Conservation (phyloP, 2,888 invertebrate species). For the Euspilapteryx auroguttella region DNA sequence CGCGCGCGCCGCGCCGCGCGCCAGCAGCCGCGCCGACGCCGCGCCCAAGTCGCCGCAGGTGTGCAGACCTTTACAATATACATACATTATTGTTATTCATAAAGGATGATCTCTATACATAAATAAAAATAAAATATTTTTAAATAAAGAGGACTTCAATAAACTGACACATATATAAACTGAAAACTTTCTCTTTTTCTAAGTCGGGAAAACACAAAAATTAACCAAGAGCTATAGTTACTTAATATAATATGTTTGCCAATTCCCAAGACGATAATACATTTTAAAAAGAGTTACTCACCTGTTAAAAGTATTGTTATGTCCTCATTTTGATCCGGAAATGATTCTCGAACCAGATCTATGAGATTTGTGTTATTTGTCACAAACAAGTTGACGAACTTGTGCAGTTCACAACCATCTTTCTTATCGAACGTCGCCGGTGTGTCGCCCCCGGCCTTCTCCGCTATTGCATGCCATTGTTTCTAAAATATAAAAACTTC, state of each 20-base stretch:
- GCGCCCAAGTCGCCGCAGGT: constrained; percentile 87
- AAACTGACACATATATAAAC: too few relatives aligned
- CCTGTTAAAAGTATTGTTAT: constrained; percentile 57
- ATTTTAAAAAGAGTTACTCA: constrained; percentile 11
- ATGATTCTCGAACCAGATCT: constrained; percentile 46
- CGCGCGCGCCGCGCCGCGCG: constrained; percentile 54
- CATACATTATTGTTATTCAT: too few relatives aligned
- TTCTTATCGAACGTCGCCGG: constrained; percentile 13
- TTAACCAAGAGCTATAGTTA: too few relatives aligned
- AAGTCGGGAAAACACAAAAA: too few relatives aligned
- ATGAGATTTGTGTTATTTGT: constrained; percentile 59
- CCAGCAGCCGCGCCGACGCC: constrained; percentile 66
- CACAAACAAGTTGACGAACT: constrained; percentile 65
- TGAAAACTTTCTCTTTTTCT: too few relatives aligned
- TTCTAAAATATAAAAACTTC: constrained; percentile 32
- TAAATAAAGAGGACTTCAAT: too few relatives aligned
- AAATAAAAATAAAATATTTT: too few relatives aligned
- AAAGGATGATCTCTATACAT: too few relatives aligned
- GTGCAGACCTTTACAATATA: constrained; percentile 70
- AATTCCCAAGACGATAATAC: too few relatives aligned
- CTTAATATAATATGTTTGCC: too few relatives aligned
- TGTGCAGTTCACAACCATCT: constrained; percentile 55
- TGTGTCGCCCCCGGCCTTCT: constrained; percentile 20
- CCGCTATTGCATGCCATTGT: constrained; percentile 61
- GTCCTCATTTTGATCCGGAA: constrained; percentile 29